Evolutionary conservation across 2,888 invertebrate species (phyloP), one percentile per base, ranked within the genome.

Genomic region (Biston betularia): DNA sequence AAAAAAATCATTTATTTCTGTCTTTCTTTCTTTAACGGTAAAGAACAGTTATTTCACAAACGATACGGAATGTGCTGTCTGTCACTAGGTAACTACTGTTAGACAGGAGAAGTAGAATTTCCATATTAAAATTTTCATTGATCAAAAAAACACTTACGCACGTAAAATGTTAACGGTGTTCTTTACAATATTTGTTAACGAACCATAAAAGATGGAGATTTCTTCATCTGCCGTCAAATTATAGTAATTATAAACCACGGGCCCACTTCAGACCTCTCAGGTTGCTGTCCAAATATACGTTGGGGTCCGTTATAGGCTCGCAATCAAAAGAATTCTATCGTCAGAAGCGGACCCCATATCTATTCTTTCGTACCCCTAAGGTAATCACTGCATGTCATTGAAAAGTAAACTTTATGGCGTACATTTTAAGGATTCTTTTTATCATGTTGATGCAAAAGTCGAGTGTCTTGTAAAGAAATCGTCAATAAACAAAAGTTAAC

Each of bases 261-360:
- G 88, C 85, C 87, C 89, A 92, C 93, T 93, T 86, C 82, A 93
- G 80, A 86, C 84, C 91, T 92, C 92, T 92, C 91, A 82, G 89
- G 81, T 92, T 91, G 89, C 89, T 92, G 92, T 92, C 93, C 92
- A 92, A 93, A 92, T 92, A 92, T 89, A 90, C 93, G 93, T 93
- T 93, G 79, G 92, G 92, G 93, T 89, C 89, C 91, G 92, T 93
- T 93, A 91, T 86, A 86, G 82, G 80, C 81, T 87, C 82, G 79
- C 82, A 87, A 83, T 89, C 87, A 88, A 92, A 89, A 88, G 89
- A 92, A 90, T 89, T 90, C 86, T 86, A 89, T 89, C 86, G 80
- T 77, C 82, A 71, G 82, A 88, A 81, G 86, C 82, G 87, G 86
- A 87, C 91, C 92, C 93, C 89, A 92, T 93, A 90, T 93, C 93